Evolutionary conservation across 1,140 invertebrate species (phyloP), one percentile per base, ranked within the genome.

Genomic region (Hyphantria cunea): DNA sequence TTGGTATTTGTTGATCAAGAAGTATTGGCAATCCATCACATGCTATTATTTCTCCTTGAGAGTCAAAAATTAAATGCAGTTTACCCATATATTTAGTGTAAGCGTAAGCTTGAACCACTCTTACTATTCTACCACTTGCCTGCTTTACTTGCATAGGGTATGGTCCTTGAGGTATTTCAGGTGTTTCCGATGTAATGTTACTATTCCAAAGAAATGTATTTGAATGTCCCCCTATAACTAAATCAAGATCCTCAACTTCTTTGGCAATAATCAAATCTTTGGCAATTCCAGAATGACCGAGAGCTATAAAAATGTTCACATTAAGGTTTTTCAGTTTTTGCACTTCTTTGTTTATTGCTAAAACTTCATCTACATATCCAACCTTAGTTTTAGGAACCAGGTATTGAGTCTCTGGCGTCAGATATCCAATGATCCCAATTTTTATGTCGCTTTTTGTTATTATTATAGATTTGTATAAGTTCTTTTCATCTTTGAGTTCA

Each of bases 61-160:
- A 76, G 83, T 98, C 92, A 78, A 98, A 97, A 15, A 92, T 86
- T 0, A 96, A 64, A 34, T 94, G 92, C 3, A 98, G 81, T 75
- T 94, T 93, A 0, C 97, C 97, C 17, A 98, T 85, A 83, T 98
- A 98, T 90, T 98, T 98, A 0, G 97, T 98, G 77, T 95, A 97
- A 0, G 96, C 96, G 76, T 96, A 98, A 4, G 96, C 97, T 88
- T 98, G 97, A 0, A 98, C 97, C 3, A 97, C 96, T 0, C 96
- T 95, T 0, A 96, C 96, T 58, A 92, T 92, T 76, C 94, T 94
- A 0, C 96, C 95, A 52, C 91, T 94, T 0, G 78, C 17, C 82
- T 97, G 96, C 0, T 87, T 91, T 0, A 98, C 92, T 31, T 95
- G 80, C 0, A 93, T 94, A 0, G 97, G 97, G 91, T 98, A 99